Evolutionary conservation across 2,113 vertebrate genomes (phyloP).

Genomic region (Sander vitreus): DNA sequence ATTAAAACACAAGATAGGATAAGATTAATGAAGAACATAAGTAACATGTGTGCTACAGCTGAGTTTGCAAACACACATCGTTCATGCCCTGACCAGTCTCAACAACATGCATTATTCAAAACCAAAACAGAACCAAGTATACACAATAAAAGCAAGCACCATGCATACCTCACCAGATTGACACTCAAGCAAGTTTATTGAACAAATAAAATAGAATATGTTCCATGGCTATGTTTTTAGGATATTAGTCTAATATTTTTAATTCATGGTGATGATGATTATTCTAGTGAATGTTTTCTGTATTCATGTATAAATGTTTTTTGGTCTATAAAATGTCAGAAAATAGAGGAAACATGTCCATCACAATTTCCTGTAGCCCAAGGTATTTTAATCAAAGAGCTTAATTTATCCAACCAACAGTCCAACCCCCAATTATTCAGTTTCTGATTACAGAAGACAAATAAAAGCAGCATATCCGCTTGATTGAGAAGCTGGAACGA

Average conservation of each 20-base stretch:
- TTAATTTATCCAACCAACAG: not conserved
- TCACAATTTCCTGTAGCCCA: not conserved
- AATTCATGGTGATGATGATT: not conserved
- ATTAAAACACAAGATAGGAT: not conserved
- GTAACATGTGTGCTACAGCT: not conserved
- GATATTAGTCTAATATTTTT: not conserved
- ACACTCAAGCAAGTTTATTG: not conserved
- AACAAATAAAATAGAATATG: not conserved
- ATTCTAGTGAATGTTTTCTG: not conserved
- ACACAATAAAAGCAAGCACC: not conserved
- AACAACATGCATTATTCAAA: not conserved
- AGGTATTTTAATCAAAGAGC: not conserved
- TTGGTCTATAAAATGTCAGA: not conserved
- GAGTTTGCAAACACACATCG: not conserved
- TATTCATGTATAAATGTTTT: not conserved
- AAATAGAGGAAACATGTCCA: not conserved
- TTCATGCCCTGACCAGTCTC: not conserved
- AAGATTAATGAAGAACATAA: not conserved
- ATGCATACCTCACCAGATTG: not conserved
- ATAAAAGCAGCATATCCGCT: not conserved
- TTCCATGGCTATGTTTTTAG: not conserved
- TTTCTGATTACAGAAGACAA: no score
- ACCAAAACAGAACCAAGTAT: not conserved
- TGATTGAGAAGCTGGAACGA: no score
- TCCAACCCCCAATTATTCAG: no score